Conservation (phyloP, 2,113 vertebrate genomes). For the Corythaeola cristata region DNA sequence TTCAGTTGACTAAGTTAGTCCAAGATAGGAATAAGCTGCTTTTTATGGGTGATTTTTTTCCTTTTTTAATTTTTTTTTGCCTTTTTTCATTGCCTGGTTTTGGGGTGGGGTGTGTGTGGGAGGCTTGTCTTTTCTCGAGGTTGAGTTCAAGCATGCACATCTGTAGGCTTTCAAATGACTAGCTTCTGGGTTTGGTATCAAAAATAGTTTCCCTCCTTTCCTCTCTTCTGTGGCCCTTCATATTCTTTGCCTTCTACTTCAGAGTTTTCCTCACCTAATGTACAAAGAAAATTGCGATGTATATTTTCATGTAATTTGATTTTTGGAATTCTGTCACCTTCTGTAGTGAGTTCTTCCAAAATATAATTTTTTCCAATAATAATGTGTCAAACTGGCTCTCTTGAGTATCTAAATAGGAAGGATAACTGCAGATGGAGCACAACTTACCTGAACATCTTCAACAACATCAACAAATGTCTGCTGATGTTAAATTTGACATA, state of each 20-base stretch:
- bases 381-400: conserved; percentile 75
- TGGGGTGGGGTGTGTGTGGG: background rate
- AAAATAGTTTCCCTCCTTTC: conserved; percentile 59
- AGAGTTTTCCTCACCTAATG: conserved; percentile 88
- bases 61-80: background rate
- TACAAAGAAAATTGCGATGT: conserved; percentile 98
- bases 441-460: background rate
- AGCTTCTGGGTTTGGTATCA: conserved; percentile 79
- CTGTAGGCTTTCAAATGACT: conserved; percentile 78
- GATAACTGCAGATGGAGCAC: background rate
- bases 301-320: conserved; percentile 99
- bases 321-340: conserved; percentile 93
- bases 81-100: conserved; percentile 67
- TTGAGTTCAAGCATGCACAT: conserved; percentile 88
- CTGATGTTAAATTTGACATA: background rate
- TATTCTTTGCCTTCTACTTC: conserved; percentile 77
- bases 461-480: background rate
- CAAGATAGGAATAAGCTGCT: conserved; percentile 66
- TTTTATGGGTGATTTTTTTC: conserved; percentile 65
- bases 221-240: conserved; percentile 53
- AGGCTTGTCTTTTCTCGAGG: conserved; percentile 69
- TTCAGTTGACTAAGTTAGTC: conserved; percentile 68
- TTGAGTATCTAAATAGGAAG: conserved; percentile 66
- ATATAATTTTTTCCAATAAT: conserved; percentile 95
- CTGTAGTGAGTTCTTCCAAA: conserved; percentile 98